These are phyloP conservation scores for Parotocinclus haroldoi DNA, from an alignment of 2,797 vertebrate species.

Conservation along the genomic window DNA sequence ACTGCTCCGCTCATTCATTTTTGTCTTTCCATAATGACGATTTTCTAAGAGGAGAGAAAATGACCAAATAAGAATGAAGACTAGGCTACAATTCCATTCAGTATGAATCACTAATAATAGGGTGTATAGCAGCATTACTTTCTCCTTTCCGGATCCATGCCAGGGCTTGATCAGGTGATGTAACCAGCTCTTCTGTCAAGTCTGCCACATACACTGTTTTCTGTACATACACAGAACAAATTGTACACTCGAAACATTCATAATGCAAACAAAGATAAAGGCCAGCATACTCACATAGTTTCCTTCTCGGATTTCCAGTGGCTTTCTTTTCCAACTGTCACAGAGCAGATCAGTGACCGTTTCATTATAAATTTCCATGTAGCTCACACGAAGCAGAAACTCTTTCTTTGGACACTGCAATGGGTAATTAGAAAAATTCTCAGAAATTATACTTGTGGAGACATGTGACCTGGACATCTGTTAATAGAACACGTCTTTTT, in stretches of 20 bases:
- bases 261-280: not conserved
- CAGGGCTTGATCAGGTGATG: conserved; percentile 81
- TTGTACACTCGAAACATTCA: not conserved
- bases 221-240: conserved; percentile 58
- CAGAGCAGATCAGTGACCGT: conserved; percentile 90
- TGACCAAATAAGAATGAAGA: not conserved
- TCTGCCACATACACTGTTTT: conserved; percentile 90
- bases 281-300: conserved; percentile 75
- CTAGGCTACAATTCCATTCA: too few relatives aligned
- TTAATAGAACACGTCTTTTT: too few relatives aligned
- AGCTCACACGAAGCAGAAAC: conserved; percentile 92
- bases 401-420: conserved; percentile 85
- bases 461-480: too few relatives aligned
- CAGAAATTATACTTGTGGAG: too few relatives aligned
- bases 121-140: conserved; percentile 70
- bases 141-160: conserved; percentile 92
- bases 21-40: conserved; percentile 91
- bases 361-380: conserved; percentile 99
- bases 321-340: conserved; percentile 85
- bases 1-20: conserved; percentile 95
- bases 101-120: not conserved
- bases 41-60: conserved; percentile 70
- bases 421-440: not conserved
- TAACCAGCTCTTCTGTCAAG: conserved; percentile 88
- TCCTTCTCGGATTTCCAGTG: conserved; percentile 88